phyloP scores from a whole-genome alignment of 2,888 invertebrate species.

The Scotopteryx bipunctaria region DNA sequence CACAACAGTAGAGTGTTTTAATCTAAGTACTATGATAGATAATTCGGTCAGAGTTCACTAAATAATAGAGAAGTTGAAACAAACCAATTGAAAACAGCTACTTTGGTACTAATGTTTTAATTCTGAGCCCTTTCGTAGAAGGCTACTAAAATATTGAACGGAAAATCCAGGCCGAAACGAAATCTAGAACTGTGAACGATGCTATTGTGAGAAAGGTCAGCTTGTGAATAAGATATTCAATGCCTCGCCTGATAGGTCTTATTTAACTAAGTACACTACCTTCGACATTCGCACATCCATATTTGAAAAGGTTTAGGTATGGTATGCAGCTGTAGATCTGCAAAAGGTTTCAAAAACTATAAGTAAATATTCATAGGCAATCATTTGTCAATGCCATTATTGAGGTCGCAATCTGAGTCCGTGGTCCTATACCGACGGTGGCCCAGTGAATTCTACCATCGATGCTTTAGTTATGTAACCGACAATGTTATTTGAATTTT shows the following conservation, averaged over 20 bases:
- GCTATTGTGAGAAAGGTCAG: conserved; percentile 8
- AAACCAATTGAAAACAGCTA: too few relatives aligned
- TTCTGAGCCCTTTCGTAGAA: not conserved
- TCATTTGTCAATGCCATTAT: conserved; percentile 20
- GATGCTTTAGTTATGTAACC: conserved; percentile 38
- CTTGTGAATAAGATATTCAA: not conserved
- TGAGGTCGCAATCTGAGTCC: not conserved
- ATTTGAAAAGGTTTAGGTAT: not conserved
- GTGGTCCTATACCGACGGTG: not conserved
- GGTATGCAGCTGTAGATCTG: not conserved
- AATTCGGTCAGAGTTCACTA: too few relatives aligned
- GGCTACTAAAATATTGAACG: not conserved
- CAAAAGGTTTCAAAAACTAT: not conserved
- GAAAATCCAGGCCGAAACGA: not conserved
- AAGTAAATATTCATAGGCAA: conserved; percentile 15
- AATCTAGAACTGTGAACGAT: not conserved
- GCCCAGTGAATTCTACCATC: not conserved
- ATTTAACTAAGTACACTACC: conserved; percentile 1
- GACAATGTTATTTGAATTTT: conserved; percentile 40
- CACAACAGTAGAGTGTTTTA: too few relatives aligned
- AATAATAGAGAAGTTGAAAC: too few relatives aligned
- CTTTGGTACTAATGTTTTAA: too few relatives aligned
- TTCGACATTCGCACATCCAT: not conserved
- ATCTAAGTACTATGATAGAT: too few relatives aligned
- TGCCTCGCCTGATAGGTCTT: not conserved